Evolutionary conservation across 2,113 vertebrate species (phyloP), one percentile per base, ranked within the genome.

Genomic region (Motacilla alba): DNA sequence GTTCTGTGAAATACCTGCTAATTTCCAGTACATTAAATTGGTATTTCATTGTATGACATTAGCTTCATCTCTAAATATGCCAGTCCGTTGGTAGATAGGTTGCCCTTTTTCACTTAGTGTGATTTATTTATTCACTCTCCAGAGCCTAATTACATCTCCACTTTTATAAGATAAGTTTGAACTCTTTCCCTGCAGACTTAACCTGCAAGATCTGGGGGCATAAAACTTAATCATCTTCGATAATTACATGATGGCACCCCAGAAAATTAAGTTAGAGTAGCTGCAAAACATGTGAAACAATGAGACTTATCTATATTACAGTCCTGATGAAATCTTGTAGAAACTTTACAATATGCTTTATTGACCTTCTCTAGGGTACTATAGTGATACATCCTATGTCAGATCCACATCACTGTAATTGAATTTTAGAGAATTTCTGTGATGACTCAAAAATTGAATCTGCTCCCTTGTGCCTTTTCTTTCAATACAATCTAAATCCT

Each of bases 81-180:
- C 24, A 13, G 31, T 83, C 88, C 76, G 23, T 84, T 53, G 33
- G 72, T 93, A 95, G 90, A 44, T 68, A 74, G 68, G 78, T 94
- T 96, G 56, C 49, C 78, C 43, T 95, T 96, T 96, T 86, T 93
- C 19, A 4, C 68, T 75, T 94, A 68, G 69, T 83, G 63, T 94
- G 95, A 97, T 96, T 97, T 95, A 97, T 97, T 97, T 97, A 92
- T 96, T 95, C 95, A 87, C 52, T 96, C 94, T 93, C 67, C 28
- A 83, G 87, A 78, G 86, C 56, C 94, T 96, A 95, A 97, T 97
- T 90, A 66, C 90, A 95, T 93, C 78, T 92, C 94, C 16, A 12
- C 43, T 87, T 73, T 95, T 96, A 95, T 68, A 96, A 91, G 95
- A 94, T 96, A 95, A 88, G 50, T 73, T 96, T 80, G 92, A 95